Evolutionary conservation across 2,113 vertebrate genomes (phyloP).

Genomic region (Elephantulus edwardii): DNA sequence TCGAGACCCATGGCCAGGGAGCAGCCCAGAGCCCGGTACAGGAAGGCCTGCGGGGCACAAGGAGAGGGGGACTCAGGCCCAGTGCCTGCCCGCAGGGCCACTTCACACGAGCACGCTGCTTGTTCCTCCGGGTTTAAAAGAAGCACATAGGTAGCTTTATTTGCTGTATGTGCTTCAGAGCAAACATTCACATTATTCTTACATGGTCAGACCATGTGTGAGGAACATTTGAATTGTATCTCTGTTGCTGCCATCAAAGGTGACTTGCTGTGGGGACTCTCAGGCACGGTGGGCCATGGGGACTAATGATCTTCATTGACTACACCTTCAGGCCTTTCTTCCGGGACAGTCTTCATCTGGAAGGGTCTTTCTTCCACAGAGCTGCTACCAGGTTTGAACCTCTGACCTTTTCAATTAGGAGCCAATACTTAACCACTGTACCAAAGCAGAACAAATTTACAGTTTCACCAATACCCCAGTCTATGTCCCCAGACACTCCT

Average conservation of each 20-base stretch:
- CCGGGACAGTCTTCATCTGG: too few species aligned
- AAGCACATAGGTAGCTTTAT: background rate
- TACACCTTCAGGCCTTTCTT: too few species aligned
- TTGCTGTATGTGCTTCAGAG: background rate
- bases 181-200: background rate
- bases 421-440: background rate
- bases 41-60: conserved; percentile 59
- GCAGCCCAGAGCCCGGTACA: conserved; percentile 74
- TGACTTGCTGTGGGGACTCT: too few species aligned
- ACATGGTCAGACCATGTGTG: rapidly evolving
- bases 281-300: too few species aligned
- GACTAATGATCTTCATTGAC: too few species aligned
- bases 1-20: conserved; percentile 67
- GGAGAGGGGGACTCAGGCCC: background rate
- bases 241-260: background rate
- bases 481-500: background rate
- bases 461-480: background rate
- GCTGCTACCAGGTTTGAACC: background rate
- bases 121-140: too few species aligned
- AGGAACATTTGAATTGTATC: background rate
- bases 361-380: background rate
- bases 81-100: too few species aligned
- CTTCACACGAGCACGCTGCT: too few species aligned
- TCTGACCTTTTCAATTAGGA: too few species aligned
- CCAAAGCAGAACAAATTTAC: background rate